Base-by-base conservation (phyloP, 2,888 invertebrate species). In the Hipparchia sbordonii region DNA sequence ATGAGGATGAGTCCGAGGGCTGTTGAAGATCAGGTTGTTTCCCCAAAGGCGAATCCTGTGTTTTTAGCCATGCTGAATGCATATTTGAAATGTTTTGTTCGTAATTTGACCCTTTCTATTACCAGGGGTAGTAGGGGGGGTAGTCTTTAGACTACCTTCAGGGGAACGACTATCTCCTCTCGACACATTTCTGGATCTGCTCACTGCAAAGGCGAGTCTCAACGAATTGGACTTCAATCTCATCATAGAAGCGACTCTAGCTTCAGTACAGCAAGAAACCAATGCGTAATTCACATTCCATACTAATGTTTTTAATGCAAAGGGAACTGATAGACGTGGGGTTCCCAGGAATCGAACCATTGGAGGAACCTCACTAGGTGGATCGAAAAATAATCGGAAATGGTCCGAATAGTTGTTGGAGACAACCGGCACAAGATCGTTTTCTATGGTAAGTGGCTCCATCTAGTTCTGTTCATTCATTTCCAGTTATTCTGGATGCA, bases 141-240 rank as follows among this genome's bases (percentile, higher is more conserved):
- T n/a, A n/a, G n/a, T n/a, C n/a, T n/a, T n/a, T n/a, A n/a, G n/a
- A 9, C 95, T 96, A 79, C 96, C 96, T 7, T 95, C 96, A 0
- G 95, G 95, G 51, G 96, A 97, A 83, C 95, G 95, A 71, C 93
- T 95, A 13, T 97, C 97, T 6, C 97, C 98, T 0, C 90, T 98
- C 77, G 97, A 98, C 85, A 97, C 97, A 6, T 97, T 98, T 85
- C 92, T 98, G 74, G 97, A 97, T 88, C 92, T 98, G 73, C 92
- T 98, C 60, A 97, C 97, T 0, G 98, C 97, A 7, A 98, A 98
- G 92, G 97, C 97, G 12, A 97, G 96, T 85, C 95, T 97, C 75
- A 96, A 97, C 76, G 97, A 98, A 84, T 89, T 98, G 80, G 97
- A 98, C 88, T 97, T 98, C 87, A 97, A 97, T 81, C 94, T 98